phyloP scores from a whole-genome alignment of 1,140 invertebrate genomes.

The Amphibalanus amphitrite region DNA sequence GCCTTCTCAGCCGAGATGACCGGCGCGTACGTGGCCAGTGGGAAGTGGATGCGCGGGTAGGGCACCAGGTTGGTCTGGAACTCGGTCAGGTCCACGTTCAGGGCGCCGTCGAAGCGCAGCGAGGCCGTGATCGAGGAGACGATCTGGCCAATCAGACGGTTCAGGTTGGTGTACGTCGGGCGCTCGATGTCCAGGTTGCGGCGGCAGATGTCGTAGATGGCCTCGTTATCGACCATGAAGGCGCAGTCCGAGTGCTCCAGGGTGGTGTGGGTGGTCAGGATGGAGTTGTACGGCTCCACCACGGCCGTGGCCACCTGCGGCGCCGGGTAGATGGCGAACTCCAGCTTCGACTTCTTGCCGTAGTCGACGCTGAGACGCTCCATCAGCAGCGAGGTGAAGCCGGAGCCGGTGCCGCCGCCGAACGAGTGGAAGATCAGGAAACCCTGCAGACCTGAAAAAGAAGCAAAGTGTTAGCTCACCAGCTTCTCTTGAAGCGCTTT shows the following conservation, averaged over 20 bases:
- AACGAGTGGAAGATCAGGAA: conserved; percentile 83
- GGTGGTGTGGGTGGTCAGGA: conserved; percentile 58
- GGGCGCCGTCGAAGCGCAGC: conserved; percentile 45
- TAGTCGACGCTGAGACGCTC: conserved; percentile 73
- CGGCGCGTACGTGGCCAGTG: conserved; percentile 40
- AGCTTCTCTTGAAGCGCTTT: too few relatives aligned
- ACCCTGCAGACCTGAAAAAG: conserved; percentile 46
- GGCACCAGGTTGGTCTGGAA: conserved; percentile 51
- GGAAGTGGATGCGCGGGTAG: conserved; percentile 51
- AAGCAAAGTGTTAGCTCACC: too few relatives aligned
- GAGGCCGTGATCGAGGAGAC: conserved; percentile 39
- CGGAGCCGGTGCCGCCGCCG: conserved; percentile 75
- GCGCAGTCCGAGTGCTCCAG: conserved; percentile 62
- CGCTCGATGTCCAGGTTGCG: conserved; percentile 46
- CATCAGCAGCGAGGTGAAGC: conserved; percentile 73
- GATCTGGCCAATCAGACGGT: conserved; percentile 53
- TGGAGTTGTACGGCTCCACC: conserved; percentile 75
- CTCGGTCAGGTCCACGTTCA: conserved; percentile 50
- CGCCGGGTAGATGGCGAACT: conserved; percentile 77
- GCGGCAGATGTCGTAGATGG: conserved; percentile 61
- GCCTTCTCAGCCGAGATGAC: conserved; percentile 41
- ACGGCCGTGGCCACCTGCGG: conserved; percentile 63
- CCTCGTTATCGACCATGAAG: conserved; percentile 74
- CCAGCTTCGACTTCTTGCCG: conserved; percentile 73
- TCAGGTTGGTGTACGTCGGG: conserved; percentile 65